These are phyloP conservation scores for Brachycybe producta DNA, from an alignment of 2,888 invertebrate species.

Conservation along the genomic window DNA sequence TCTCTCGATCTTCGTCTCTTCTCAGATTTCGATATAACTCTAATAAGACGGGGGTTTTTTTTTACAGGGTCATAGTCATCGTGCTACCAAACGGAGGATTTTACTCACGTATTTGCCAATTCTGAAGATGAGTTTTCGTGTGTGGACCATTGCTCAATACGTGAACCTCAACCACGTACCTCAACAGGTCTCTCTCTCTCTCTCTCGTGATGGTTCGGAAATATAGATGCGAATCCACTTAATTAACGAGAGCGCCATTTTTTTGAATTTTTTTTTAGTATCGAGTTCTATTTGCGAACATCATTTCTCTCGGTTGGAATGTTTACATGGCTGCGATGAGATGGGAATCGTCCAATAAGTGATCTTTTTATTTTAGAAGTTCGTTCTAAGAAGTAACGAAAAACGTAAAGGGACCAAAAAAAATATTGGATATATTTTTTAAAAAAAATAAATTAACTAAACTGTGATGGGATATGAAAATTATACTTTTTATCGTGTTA, in stretches of 20 bases:
- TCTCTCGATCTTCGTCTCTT: background rate
- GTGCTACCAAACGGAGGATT: conserved; percentile 5
- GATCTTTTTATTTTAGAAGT: no score
- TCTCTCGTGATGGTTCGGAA: background rate
- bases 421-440: background rate
- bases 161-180: conserved; percentile 15
- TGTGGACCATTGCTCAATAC: conserved; percentile 14
- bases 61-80: conserved; percentile 8
- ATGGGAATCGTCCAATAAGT: background rate
- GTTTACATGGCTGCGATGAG: conserved; percentile 14
- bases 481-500: background rate
- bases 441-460: background rate
- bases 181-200: conserved; percentile 8
- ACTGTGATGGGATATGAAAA: background rate
- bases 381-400: no score
- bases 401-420: background rate
- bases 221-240: background rate
- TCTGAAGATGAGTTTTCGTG: conserved; percentile 14
- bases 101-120: conserved; percentile 15
- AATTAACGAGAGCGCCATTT: background rate
- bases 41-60: background rate
- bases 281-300: conserved; percentile 11
- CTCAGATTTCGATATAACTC: background rate
- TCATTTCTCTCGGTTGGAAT: conserved; percentile 13
- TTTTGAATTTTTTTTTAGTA: conserved; percentile 5